A percentile compares a stretch with the other conserved stretches of the same genome.
These are phyloP conservation scores for Rhodinocichla rosea DNA, from an alignment of 2,113 vertebrate genomes.

Conservation along the genomic window DNA sequence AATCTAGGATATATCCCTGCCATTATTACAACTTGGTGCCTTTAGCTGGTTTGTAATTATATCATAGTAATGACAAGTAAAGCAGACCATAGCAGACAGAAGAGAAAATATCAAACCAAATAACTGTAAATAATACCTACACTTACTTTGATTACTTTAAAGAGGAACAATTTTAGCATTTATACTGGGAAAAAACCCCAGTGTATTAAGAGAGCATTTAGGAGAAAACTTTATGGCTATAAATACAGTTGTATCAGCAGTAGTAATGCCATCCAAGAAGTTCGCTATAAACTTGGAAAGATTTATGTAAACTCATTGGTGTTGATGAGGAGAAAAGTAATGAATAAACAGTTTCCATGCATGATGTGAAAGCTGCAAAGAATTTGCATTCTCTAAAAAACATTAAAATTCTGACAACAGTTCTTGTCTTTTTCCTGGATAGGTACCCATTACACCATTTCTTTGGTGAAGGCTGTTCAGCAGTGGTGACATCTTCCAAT, in stretches of 20 bases:
- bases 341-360: background rate
- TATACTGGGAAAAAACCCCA: background rate
- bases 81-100: background rate
- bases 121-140: background rate
- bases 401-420: conserved; percentile 63
- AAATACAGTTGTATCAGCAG: background rate
- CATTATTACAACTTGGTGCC: background rate
- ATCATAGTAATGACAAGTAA: background rate
- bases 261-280: background rate
- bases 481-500: conserved; percentile 69
- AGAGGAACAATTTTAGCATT: background rate
- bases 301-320: background rate
- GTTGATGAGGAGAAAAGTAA: background rate
- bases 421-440: conserved; percentile 65
- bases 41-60: conserved; percentile 25
- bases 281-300: background rate
- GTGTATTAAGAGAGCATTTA: background rate
- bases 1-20: background rate
- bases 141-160: background rate
- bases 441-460: conserved; percentile 77
- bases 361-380: background rate
- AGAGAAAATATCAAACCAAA: background rate
- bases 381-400: background rate
- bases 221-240: background rate
- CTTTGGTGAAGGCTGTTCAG: conserved; percentile 63